These are phyloP conservation scores for Lepus oiostolus DNA, from an alignment of 2,797 vertebrate genomes.

Conservation along the genomic window DNA sequence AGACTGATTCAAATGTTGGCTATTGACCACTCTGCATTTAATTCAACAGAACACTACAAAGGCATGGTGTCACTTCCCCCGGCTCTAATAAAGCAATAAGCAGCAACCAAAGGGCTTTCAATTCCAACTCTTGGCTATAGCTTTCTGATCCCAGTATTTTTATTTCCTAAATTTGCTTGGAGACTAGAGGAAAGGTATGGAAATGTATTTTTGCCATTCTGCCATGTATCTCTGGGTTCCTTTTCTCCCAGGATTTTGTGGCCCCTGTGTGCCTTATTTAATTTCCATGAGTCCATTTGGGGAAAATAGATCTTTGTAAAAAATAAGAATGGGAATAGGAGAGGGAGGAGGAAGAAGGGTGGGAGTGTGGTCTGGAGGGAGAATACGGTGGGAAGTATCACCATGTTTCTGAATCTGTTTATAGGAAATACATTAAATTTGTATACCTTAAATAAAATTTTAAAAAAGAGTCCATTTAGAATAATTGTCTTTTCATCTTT, in stretches of 20 bases:
- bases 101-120: not conserved
- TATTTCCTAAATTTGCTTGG: not conserved
- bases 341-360: too few species aligned
- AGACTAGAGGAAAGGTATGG: not conserved
- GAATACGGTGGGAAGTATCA: too few species aligned
- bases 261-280: not conserved
- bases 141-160: not conserved
- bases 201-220: not conserved
- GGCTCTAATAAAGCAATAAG: not conserved
- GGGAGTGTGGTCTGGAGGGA: too few species aligned
- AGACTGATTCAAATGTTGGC: not conserved
- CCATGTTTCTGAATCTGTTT: too few species aligned
- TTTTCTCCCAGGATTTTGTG: not conserved
- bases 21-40: not conserved
- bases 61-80: not conserved
- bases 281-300: not conserved
- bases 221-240: not conserved
- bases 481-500: not conserved
- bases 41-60: not conserved
- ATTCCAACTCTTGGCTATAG: not conserved
- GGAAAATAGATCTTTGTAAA: too few species aligned
- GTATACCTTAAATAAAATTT: too few species aligned
- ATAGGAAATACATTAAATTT: too few species aligned
- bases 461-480: not conserved
- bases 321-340: too few species aligned